Conservation (phyloP, 2,113 vertebrate genomes). For the human (Homo sapiens) region GRCh38 chr2:156840001-156840500, state of each 20-base stretch:
- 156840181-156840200: slow-evolving; percentile 70
- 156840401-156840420: slow-evolving; percentile 32
- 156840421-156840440: background rate
- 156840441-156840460: slow-evolving; percentile 39
- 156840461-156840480: slow-evolving; percentile 9
- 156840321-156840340: slow-evolving; percentile 21
- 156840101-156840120: slow-evolving; percentile 80
- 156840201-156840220: slow-evolving; percentile 46
- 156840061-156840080: slow-evolving; percentile 10
- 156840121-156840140: slow-evolving; percentile 78
- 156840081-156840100: slow-evolving; percentile 72
- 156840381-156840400: slow-evolving; percentile 47
- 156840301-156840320: slow-evolving; percentile 35
- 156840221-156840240: slow-evolving; percentile 68
- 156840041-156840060: slow-evolving; percentile 61
- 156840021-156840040: slow-evolving; percentile 73
- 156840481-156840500: slow-evolving; percentile 18
- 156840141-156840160: slow-evolving; percentile 80
- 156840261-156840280: background rate
- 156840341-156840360: background rate
- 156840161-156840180: slow-evolving; percentile 80
- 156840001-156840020: slow-evolving; percentile 62
- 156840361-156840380: background rate
- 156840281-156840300: slow-evolving; percentile 5
- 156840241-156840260: background rate